A percentile compares a stretch with the other conserved stretches of the same genome.
Evolutionary conservation across 2,113 vertebrate species (phyloP).

Genomic region (Ginglymostoma cirratum): DNA sequence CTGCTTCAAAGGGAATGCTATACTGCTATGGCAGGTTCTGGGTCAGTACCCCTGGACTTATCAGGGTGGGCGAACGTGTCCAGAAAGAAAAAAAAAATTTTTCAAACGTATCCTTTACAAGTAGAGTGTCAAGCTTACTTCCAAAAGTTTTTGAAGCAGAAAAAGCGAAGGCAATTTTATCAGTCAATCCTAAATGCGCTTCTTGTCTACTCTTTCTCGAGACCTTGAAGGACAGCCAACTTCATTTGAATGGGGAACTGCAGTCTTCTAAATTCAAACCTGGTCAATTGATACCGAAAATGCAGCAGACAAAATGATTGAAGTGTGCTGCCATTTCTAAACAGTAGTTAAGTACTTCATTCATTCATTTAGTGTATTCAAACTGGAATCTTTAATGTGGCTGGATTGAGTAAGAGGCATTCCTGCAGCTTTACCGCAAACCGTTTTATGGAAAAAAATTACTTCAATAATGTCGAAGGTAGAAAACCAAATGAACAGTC

Average conservation of each 20-base stretch:
- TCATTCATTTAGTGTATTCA: not conserved
- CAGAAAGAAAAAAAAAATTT: constrained; percentile 1
- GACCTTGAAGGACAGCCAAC: not conserved
- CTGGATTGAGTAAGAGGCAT: not conserved
- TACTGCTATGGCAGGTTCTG: not conserved
- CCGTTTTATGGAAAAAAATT: not conserved
- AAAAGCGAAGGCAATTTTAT: not conserved
- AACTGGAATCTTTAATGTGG: not conserved
- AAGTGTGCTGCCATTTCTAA: not conserved
- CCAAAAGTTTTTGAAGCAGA: not conserved
- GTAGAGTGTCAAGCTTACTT: not conserved
- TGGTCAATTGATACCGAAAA: not conserved
- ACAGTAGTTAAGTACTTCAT: not conserved
- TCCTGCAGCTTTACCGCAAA: not conserved
- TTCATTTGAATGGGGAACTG: not conserved
- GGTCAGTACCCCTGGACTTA: not conserved
- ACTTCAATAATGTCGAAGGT: not conserved
- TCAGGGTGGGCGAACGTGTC: not conserved
- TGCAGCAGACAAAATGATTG: not conserved
- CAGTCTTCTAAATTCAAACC: not conserved
- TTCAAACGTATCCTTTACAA: not conserved
- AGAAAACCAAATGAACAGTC: not conserved
- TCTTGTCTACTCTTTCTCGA: not conserved
- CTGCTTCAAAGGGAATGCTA: not conserved
- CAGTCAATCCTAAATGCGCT: not conserved